These are phyloP conservation scores for Aspidoscelis tigris DNA, from an alignment of 2,113 vertebrate species.

Conservation along the genomic window DNA sequence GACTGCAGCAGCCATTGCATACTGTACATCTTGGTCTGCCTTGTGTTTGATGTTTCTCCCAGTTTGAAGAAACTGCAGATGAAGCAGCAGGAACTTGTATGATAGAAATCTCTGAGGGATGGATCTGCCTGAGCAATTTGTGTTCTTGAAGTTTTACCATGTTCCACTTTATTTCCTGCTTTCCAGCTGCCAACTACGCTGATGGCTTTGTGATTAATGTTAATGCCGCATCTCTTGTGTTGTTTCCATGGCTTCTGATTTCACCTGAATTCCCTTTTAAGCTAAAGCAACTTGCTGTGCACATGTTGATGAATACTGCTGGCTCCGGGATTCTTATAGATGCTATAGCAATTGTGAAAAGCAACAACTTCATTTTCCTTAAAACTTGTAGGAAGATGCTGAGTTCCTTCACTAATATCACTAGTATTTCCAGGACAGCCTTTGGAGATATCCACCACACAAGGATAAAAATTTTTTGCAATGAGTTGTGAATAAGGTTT, in stretches of 20 bases:
- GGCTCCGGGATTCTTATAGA: neutral
- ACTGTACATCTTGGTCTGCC: neutral
- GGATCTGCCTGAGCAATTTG: constrained; percentile 3
- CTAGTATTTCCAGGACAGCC: neutral
- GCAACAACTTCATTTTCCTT: neutral
- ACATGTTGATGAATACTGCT: neutral
- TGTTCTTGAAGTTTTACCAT: constrained; percentile 15
- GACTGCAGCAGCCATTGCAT: too few species aligned
- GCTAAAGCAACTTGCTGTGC: neutral
- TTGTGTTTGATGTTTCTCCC: constrained; percentile 14
- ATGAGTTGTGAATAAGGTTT: neutral
- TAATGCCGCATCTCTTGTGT: constrained; percentile 9
- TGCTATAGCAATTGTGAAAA: neutral
- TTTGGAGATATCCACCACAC: neutral
- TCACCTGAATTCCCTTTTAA: neutral
- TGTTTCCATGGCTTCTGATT: constrained; percentile 11
- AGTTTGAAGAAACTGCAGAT: constrained; percentile 19
- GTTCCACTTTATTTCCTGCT: constrained; percentile 31
- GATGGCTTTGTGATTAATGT: constrained; percentile 26
- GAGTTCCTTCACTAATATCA: neutral
- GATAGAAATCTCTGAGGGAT: constrained; percentile 29
- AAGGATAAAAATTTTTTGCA: too few species aligned
- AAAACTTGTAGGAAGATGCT: neutral
- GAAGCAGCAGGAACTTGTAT: neutral
- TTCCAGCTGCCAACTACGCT: constrained; percentile 19